Base-by-base conservation (phyloP, 2,888 invertebrate species). In the Mechanitis mazaeus region DNA sequence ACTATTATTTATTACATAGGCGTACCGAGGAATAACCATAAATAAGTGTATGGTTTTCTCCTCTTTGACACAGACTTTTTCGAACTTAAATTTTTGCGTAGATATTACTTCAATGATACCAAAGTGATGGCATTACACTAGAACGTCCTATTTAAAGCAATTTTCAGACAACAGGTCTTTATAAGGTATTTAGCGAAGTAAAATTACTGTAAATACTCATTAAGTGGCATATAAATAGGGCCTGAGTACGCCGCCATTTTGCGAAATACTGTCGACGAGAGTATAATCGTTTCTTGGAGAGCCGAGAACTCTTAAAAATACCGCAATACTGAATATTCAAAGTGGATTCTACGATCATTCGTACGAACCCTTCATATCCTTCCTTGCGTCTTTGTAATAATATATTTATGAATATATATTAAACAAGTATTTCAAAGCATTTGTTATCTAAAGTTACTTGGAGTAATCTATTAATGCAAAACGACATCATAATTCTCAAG, bases 151-250 rank as follows among this genome's bases (percentile, higher is more conserved):
- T 56, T 54, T 54, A 65, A 58, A 58, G 60, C 45, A 45, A 54
- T 45, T 45, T 12, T 45, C 45, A 65, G 50, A 62, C 59, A 60
- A 61, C 57, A 56, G 61, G 60, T 67, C 60, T 60, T 60, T 61
- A 65, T 64, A 64, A 60, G 62, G 55, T 66, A 63, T 61, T 58
- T 63, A 58, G 64, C 33, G 58, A 61, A 65, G 64, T 65, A 61
- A 69, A 72, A 72, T 71, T 72, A 69, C 71, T 62, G 68, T 69
- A 71, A 72, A 73, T 67, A 69, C 66, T 67, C 66, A 70, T 69
- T 69, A 66, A 72, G 69, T 68, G 69, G 65, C 63, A 61, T 60
- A 65, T 60, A 66, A 67, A 69, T 66, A 68, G 60, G 54, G 59
- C 61, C 58, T 56, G 60, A 71, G 66, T 65, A 66, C 66, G 63